These are phyloP conservation scores for Calcarius lapponicus DNA, from an alignment of 2,797 vertebrate species.

Conservation along the genomic window DNA sequence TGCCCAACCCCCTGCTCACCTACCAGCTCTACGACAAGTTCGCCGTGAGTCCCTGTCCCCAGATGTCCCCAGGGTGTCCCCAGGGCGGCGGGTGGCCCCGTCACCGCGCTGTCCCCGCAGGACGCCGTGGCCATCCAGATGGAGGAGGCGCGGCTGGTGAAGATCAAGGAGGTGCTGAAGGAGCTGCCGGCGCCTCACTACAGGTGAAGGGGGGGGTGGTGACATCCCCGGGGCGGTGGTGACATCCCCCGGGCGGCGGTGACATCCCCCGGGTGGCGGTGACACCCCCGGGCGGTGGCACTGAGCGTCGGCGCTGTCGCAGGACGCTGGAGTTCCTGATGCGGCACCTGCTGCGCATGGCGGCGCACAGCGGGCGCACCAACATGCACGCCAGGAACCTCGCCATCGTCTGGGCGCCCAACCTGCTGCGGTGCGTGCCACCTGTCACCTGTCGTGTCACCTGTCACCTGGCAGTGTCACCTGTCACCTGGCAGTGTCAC, in stretches of 20 bases:
- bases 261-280: background rate
- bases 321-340: slow-evolving; percentile 94
- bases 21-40: slow-evolving; percentile 96
- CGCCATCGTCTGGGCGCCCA: slow-evolving; percentile 97
- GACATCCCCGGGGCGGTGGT: background rate
- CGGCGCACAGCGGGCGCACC: slow-evolving; percentile 81
- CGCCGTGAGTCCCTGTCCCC: slow-evolving; percentile 57
- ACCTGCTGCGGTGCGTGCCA: slow-evolving; percentile 86
- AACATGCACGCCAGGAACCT: slow-evolving; percentile 94
- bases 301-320: background rate
- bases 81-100: background rate
- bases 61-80: too few relatives aligned
- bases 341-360: slow-evolving; percentile 89
- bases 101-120: slow-evolving; percentile 62
- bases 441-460: background rate
- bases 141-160: slow-evolving; percentile 89
- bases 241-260: too few relatives aligned
- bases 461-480: too few relatives aligned
- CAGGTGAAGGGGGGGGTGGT: slow-evolving; percentile 63
- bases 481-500: background rate
- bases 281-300: too few relatives aligned
- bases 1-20: slow-evolving; percentile 93
- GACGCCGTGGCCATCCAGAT: slow-evolving; percentile 90
- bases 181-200: slow-evolving; percentile 87
- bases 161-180: slow-evolving; percentile 89